phyloP scores from a whole-genome alignment of 2,797 vertebrate genomes.

The Leptoclinus maculatus region DNA sequence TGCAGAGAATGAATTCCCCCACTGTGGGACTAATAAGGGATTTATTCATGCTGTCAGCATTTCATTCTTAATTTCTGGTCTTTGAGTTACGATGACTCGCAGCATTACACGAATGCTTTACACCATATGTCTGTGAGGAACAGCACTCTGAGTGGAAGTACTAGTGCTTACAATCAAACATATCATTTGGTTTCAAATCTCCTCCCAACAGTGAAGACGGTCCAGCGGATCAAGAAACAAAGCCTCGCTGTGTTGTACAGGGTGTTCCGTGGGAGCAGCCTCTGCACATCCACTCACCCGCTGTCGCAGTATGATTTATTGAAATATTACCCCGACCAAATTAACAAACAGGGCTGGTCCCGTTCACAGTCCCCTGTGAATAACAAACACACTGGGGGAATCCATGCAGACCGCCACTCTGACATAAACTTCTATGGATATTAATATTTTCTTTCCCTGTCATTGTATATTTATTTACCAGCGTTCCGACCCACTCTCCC shows the following conservation, averaged over 20 bases:
- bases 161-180: background rate
- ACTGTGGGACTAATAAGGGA: too few species aligned
- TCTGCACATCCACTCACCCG: constrained; percentile 16
- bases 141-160: background rate
- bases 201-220: background rate
- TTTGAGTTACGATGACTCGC: background rate
- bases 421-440: constrained; percentile 66
- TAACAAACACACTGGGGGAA: constrained; percentile 63
- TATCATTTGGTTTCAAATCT: background rate
- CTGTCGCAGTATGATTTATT: constrained; percentile 61
- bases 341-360: constrained; percentile 43
- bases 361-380: constrained; percentile 34
- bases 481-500: constrained; percentile 60
- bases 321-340: constrained; percentile 52
- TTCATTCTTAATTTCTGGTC: too few species aligned
- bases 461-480: constrained; percentile 71
- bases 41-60: too few species aligned
- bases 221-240: constrained; percentile 29
- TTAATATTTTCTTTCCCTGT: constrained; percentile 70
- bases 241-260: constrained; percentile 11
- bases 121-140: background rate
- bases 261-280: constrained; percentile 7
- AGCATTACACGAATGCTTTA: background rate
- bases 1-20: too few species aligned
- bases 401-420: constrained; percentile 55